Evolutionary conservation across 2,113 vertebrate genomes (phyloP).

Genomic region (Casuarius casuarius): DNA sequence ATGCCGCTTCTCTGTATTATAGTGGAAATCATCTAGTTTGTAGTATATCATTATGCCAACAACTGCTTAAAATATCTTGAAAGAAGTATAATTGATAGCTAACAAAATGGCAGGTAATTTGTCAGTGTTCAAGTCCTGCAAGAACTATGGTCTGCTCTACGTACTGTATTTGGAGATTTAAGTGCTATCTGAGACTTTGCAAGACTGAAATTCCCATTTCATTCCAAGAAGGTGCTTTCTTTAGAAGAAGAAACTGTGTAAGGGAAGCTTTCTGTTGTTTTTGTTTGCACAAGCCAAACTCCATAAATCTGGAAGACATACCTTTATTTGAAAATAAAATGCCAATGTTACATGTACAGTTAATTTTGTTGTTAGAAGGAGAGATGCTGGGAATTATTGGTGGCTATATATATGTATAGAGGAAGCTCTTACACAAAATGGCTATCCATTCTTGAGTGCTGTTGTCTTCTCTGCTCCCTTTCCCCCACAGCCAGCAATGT

Average conservation of each 20-base stretch:
- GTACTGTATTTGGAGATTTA: neutral
- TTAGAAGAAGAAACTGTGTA: accelerated
- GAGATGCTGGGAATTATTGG: constrained; percentile 2
- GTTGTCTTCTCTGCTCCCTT: neutral
- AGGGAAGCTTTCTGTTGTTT: neutral
- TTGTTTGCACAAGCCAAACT: neutral
- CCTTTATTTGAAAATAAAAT: neutral
- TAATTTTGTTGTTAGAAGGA: neutral
- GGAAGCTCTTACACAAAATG: constrained; percentile 35
- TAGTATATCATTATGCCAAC: neutral
- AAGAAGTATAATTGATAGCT: neutral
- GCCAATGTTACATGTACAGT: neutral
- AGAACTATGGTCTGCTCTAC: neutral
- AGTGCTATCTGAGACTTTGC: neutral
- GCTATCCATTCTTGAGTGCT: neutral
- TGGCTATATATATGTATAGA: constrained; percentile 29
- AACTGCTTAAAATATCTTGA: neutral
- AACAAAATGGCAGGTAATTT: neutral
- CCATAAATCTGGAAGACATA: neutral
- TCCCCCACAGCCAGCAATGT: neutral
- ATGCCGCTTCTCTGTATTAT: neutral
- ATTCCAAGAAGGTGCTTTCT: neutral
- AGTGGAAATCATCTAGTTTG: constrained; percentile 12
- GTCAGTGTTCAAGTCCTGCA: neutral
- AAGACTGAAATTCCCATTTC: neutral